phyloP scores from a whole-genome alignment of 2,797 vertebrate species.

The Allobates femoralis region DNA sequence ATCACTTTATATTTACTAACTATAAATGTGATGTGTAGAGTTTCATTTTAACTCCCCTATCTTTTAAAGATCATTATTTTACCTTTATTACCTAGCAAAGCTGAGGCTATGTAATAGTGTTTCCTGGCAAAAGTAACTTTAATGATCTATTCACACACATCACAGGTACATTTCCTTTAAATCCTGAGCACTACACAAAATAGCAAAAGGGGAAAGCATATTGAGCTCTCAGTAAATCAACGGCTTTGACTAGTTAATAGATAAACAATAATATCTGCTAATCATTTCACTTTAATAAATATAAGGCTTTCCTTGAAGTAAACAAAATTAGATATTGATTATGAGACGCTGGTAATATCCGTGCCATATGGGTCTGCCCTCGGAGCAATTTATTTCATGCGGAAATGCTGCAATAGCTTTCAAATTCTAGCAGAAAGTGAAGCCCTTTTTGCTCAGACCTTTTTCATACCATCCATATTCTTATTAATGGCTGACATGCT shows the following conservation, averaged over 20 bases:
- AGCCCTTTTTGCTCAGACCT: neutral
- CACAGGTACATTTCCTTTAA: neutral
- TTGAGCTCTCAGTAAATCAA: slow-evolving; percentile 2
- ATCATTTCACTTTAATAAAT: slow-evolving; percentile 20
- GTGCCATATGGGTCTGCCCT: slow-evolving; percentile 3
- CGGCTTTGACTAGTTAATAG: slow-evolving; percentile 7
- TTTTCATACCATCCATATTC: slow-evolving; percentile 36
- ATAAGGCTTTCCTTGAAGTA: slow-evolving; percentile 36
- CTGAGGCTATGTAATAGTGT: neutral
- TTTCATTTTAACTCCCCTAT: neutral
- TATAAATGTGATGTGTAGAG: neutral
- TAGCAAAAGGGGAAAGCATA: neutral
- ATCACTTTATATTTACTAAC: neutral
- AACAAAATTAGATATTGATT: slow-evolving; percentile 56
- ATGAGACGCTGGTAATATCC: slow-evolving; percentile 24
- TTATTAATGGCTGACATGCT: slow-evolving; percentile 31
- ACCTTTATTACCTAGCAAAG: too few species aligned
- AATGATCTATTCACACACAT: neutral
- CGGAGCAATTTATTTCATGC: slow-evolving; percentile 8
- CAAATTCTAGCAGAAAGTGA: slow-evolving; percentile 20
- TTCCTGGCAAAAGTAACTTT: neutral
- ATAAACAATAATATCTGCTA: slow-evolving; percentile 19
- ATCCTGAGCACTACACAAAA: neutral
- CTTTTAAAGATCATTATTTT: neutral
- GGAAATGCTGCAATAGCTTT: slow-evolving; percentile 13